Evolutionary conservation across 2,113 vertebrate species (phyloP).

Genomic region (Pantherophis guttatus): DNA sequence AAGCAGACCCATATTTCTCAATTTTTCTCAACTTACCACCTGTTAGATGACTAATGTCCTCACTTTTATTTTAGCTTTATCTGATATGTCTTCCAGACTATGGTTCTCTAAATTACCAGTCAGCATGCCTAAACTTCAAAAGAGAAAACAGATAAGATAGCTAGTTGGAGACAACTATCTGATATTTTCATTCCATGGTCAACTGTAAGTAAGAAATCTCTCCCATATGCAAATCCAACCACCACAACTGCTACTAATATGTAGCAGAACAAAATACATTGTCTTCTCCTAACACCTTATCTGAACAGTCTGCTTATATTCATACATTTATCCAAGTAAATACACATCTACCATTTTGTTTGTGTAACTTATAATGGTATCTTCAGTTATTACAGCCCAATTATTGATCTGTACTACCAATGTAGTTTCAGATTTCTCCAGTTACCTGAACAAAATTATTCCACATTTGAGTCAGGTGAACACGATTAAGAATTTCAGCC

Average conservation of each 20-base stretch:
- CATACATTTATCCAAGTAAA: background rate
- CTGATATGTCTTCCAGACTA: background rate
- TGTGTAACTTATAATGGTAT: background rate
- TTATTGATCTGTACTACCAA: background rate
- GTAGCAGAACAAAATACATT: background rate
- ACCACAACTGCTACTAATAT: background rate
- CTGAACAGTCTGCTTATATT: background rate
- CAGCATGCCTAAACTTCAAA: background rate
- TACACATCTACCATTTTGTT: background rate
- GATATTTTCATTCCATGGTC: background rate
- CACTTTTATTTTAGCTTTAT: background rate
- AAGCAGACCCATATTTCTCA: background rate
- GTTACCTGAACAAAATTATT: background rate
- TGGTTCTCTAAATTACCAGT: background rate
- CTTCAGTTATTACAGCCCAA: background rate
- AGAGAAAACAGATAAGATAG: background rate
- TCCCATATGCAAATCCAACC: background rate
- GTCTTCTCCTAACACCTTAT: background rate
- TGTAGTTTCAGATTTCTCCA: background rate
- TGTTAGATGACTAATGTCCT: background rate
- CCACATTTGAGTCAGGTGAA: background rate
- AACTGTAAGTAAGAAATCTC: background rate
- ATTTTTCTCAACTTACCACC: background rate
- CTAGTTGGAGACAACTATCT: background rate
- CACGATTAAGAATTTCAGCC: constrained; percentile 9